Conservation (phyloP, 1,140 invertebrate species). For the Trichogramma pretiosum region DNA sequence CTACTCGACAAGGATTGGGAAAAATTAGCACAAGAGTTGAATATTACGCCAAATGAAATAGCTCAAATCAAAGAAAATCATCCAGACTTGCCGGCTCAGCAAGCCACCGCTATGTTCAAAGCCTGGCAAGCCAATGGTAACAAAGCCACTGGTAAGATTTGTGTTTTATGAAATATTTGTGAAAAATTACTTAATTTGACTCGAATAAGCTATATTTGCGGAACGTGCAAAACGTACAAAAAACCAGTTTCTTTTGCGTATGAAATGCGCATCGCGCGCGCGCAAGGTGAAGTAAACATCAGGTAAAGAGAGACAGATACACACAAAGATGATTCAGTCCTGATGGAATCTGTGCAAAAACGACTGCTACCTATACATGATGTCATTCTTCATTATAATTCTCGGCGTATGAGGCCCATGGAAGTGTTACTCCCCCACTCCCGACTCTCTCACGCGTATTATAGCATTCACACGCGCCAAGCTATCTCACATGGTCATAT, state of each 20-base stretch:
- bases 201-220: too few species aligned
- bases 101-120: slow-evolving; percentile 88
- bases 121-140: slow-evolving; percentile 72
- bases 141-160: slow-evolving; percentile 59
- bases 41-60: slow-evolving; percentile 77
- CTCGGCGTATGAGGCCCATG: slow-evolving; percentile 32
- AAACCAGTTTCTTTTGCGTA: slow-evolving; percentile 24
- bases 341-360: slow-evolving; percentile 40
- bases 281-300: slow-evolving; percentile 32
- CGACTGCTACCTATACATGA: too few species aligned
- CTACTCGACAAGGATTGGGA: slow-evolving; percentile 88
- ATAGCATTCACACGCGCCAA: too few species aligned
- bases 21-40: slow-evolving; percentile 72
- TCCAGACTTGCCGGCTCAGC: slow-evolving; percentile 74
- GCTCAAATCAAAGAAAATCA: slow-evolving; percentile 80
- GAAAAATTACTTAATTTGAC: too few species aligned
- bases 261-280: slow-evolving; percentile 24
- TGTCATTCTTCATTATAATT: slow-evolving; percentile 42
- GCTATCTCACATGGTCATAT: too few species aligned
- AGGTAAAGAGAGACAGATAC: too few species aligned
- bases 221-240: too few species aligned
- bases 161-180: too few species aligned
- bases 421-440: slow-evolving; percentile 21
- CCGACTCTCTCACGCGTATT: slow-evolving; percentile 14
- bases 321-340: slow-evolving; percentile 30